Evolutionary conservation across 92 coral and sea anemone species (phyloP).

Genomic region (Blastomussa wellsi): DNA sequence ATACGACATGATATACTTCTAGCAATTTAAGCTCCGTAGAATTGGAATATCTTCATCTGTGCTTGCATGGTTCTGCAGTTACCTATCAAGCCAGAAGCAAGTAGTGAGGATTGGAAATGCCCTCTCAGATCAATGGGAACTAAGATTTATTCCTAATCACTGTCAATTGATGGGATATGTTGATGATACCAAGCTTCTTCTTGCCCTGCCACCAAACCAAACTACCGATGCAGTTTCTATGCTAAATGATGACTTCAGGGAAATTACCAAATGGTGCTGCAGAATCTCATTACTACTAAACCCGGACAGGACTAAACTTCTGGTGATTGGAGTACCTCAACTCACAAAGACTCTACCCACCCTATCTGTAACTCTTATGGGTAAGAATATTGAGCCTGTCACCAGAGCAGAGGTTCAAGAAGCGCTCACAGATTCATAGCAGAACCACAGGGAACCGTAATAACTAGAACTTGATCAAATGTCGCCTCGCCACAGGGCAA

Average conservation of each 20-base stretch:
- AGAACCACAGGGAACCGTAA: conserved; percentile 21
- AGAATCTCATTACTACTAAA: conserved; percentile 52
- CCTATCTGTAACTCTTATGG: conserved; percentile 40
- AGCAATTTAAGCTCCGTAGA: conserved; percentile 13
- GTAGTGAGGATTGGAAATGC: too few relatives aligned
- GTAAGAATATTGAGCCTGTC: too few relatives aligned
- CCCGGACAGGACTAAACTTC: conserved; percentile 60
- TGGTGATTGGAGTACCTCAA: conserved; percentile 57
- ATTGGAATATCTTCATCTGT: conserved; percentile 23
- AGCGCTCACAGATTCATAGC: too few relatives aligned
- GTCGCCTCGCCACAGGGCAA: conserved; percentile 42
- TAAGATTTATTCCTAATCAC: too few relatives aligned
- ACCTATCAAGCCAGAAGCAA: conserved; percentile 25
- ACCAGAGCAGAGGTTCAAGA: conserved; percentile 60
- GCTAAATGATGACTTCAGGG: too few relatives aligned
- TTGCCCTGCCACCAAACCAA: too few relatives aligned
- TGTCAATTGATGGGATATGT: too few relatives aligned
- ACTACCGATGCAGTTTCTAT: conserved; percentile 29
- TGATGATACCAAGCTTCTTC: too few relatives aligned
- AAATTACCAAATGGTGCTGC: conserved; percentile 50
- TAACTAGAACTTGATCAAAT: conserved; percentile 35
- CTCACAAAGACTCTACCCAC: conserved; percentile 33
- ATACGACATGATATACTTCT: conserved; percentile 31
- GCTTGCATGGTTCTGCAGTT: conserved; percentile 27
- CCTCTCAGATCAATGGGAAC: too few relatives aligned